A percentile compares a stretch with the other conserved stretches of the same genome.
Evolutionary conservation across 2,888 invertebrate genomes (phyloP).

Genomic region (Seira musarum): DNA sequence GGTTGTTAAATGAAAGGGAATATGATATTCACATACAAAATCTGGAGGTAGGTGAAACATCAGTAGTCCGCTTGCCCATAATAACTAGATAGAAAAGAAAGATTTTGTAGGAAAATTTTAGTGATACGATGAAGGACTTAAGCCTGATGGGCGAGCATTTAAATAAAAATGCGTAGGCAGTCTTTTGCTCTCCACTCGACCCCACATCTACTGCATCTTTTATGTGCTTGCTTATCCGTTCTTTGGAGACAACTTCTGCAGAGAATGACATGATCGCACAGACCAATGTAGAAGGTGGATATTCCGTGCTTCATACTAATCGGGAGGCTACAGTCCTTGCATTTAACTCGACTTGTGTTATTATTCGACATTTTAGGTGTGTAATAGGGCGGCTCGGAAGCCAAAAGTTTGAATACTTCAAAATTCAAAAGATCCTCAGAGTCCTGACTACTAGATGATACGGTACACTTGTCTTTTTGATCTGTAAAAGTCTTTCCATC

Average conservation of each 20-base stretch:
- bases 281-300: conserved; percentile 62
- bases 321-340: conserved; percentile 58
- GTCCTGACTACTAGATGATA: conserved; percentile 45
- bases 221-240: conserved; percentile 58
- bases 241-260: conserved; percentile 57
- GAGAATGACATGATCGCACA: conserved; percentile 59
- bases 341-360: conserved; percentile 46
- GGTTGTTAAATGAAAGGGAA: too few relatives aligned
- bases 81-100: too few relatives aligned
- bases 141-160: conserved; percentile 2
- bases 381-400: conserved; percentile 54
- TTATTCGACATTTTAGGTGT: conserved; percentile 34
- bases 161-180: conserved; percentile 61
- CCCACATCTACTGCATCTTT: conserved; percentile 58
- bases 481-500: conserved; percentile 44
- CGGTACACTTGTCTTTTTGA: conserved; percentile 44
- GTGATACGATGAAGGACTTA: too few relatives aligned
- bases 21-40: too few relatives aligned
- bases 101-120: too few relatives aligned
- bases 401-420: conserved; percentile 57
- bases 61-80: too few relatives aligned
- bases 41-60: too few relatives aligned
- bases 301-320: conserved; percentile 56
- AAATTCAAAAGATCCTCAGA: conserved; percentile 54
- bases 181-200: conserved; percentile 63